Conservation (phyloP, 2,113 vertebrate genomes). For the Ramphastos sulfuratus region DNA sequence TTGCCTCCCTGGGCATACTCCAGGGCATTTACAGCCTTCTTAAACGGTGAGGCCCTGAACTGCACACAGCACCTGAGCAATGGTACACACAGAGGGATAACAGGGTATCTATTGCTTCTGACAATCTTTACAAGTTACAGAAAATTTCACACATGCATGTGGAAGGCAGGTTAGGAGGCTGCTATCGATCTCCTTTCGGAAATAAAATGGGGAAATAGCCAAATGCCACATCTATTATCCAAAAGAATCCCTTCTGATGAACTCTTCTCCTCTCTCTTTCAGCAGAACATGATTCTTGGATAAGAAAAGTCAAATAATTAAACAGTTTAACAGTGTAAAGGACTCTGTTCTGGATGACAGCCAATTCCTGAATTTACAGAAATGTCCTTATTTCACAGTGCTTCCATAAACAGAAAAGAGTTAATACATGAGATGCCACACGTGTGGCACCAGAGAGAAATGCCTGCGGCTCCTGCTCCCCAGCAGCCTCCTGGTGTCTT, state of each 20-base stretch:
- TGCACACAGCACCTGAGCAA: not conserved
- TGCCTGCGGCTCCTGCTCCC: accelerated
- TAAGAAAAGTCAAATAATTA: not conserved
- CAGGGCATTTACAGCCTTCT: not conserved
- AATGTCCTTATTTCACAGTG: not conserved
- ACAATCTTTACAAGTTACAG: not conserved
- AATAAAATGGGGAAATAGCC: not conserved
- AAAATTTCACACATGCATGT: not conserved
- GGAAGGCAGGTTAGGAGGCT: not conserved
- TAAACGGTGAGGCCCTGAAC: not conserved
- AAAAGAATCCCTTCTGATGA: not conserved
- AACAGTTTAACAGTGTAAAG: not conserved
- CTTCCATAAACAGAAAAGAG: not conserved
- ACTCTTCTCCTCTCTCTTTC: not conserved
- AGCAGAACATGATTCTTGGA: not conserved
- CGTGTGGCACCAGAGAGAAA: not conserved
- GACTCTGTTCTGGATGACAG: not conserved
- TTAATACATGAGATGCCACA: not conserved
- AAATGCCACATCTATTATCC: not conserved
- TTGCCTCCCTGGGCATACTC: not conserved
- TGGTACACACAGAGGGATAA: not conserved
- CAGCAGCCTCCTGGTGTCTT: not conserved
- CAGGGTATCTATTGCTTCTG: not conserved
- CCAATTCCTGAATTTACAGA: not conserved
- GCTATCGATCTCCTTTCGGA: not conserved